Base-by-base conservation (phyloP, 2,888 invertebrate species). In the Nesidiocoris tenuis region DNA sequence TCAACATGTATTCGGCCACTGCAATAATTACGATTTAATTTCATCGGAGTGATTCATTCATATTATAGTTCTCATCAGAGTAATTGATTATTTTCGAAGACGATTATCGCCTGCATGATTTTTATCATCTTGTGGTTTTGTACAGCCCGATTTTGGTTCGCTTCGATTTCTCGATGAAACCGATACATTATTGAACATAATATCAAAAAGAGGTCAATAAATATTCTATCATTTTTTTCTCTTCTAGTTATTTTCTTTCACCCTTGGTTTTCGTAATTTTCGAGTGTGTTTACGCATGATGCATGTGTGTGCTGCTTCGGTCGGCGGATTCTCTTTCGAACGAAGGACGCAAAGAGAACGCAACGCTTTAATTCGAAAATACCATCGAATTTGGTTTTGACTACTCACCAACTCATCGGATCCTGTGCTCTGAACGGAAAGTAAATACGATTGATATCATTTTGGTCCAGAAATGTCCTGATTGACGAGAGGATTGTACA, bases 201-300 rank as follows among this genome's bases (percentile, higher is more conserved):
- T 67, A 67, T 70, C 24, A 70, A 70, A 23, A 70, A 70, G 39
- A 70, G 70, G 70, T 70, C 70, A 70, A 70, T 70, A 70, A 70
- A 74, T 63, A 56, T 74, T 61, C 39, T 71, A 55, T 63, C 63
- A 71, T 16, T 54, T 56, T 24, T 72, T 57, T 56, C 18, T 22
- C 56, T 57, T 66, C 24, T 25, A 16, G 9, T 70, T 76, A 71
- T 25, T 39, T 71, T 24, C 63, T 63, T 12, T 65, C 25, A 18
- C 55, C 55, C 55, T 56, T 67, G 19, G n/a, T 63, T 17, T 22
- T n/a, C n/a, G 17, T 18, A 55, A 56, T 5, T 5, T n/a, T 5
- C 59, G n/a, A 59, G n/a, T 59, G 3, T 18, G n/a, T n/a, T 67
- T 70, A 59, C 39, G 39, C 70, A 70, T 59, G 70, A 1, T 24